Evolutionary conservation across 2,888 invertebrate species (phyloP), one percentile per base, ranked within the genome.

Genomic region (Orthosia incerta): DNA sequence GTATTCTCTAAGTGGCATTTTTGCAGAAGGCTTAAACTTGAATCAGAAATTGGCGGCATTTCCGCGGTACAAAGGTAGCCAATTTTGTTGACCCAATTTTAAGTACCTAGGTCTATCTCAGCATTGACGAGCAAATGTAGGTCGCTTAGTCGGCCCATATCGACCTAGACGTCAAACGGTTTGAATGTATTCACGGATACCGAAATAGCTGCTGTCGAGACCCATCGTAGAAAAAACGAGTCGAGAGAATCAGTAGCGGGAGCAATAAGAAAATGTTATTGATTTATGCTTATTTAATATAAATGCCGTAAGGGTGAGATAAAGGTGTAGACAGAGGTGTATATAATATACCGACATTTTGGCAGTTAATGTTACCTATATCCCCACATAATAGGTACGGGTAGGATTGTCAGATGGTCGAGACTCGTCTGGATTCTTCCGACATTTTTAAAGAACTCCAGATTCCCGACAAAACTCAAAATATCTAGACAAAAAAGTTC

Each of bases 181-280:
- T 60, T 20, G 63, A 68, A 51, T 73, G 39, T 53, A 48, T 46
- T 72, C 3, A 71, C 16, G 15, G 26, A 59, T 26, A 60, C 61
- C 15, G 18, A 72, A 71, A 61, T 72, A 61, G 46, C 13, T 13
- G 12, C 18, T 57, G 13, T 31, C 50, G 9, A 39, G 15, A n/a
- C 13, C 20, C 7, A 13, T 50, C 11, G 50, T 26, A 60, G 46
- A 15, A 9, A 60, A 45, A 55, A 50, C 7, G 16, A 20, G 13
- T 55, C 16, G 12, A n/a, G 23, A 20, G 12, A 51, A 46, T 61
- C 13, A 23, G 31, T 15, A 23, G n/a, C 50, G 48, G 16, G 4
- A 59, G 7, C n/a, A 3, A 50, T 20, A 15, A n/a, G 2, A 31
- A 9, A 11, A 18, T 39, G 48, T 23, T 23, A 20, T 15, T 13